A percentile compares a stretch with the other conserved stretches of the same genome.
phyloP scores from a whole-genome alignment of 2,888 invertebrate genomes.

The Heliconius charithonia region DNA sequence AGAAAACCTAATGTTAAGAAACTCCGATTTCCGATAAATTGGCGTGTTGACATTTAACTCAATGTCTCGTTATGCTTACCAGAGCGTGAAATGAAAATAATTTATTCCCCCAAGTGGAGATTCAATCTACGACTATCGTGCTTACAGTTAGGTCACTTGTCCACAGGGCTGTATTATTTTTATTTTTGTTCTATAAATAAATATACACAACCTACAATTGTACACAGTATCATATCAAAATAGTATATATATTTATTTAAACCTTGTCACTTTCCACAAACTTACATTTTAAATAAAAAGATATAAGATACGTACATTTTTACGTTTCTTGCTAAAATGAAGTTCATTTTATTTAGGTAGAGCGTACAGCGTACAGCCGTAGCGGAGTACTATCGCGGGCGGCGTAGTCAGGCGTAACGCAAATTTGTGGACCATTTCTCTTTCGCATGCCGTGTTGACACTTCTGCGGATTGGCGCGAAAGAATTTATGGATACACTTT shows the following conservation, averaged over 20 bases:
- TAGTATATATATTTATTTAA: neutral
- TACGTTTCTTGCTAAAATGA: conserved; percentile 27
- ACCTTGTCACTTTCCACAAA: neutral
- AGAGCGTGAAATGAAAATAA: neutral
- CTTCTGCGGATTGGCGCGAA: conserved; percentile 65
- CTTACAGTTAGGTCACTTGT: neutral
- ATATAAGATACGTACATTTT: neutral
- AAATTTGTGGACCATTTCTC: conserved; percentile 78
- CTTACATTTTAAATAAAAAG: conserved; percentile 7
- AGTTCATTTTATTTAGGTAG: conserved; percentile 45
- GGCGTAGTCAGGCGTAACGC: conserved; percentile 66
- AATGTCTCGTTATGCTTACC: neutral
- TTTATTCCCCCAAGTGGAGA: too few species aligned
- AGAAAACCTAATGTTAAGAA: too few species aligned
- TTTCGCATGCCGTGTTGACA: conserved; percentile 67
- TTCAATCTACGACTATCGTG: too few species aligned
- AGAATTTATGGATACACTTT: conserved; percentile 58
- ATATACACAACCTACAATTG: neutral
- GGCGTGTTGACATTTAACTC: too few species aligned
- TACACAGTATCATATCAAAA: neutral
- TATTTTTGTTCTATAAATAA: neutral
- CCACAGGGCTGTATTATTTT: too few species aligned
- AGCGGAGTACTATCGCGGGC: conserved; percentile 50
- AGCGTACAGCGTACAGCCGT: conserved; percentile 40
- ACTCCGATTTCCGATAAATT: neutral